These are phyloP conservation scores for Eurois occulta DNA, from an alignment of 2,888 invertebrate genomes.

Conservation along the genomic window DNA sequence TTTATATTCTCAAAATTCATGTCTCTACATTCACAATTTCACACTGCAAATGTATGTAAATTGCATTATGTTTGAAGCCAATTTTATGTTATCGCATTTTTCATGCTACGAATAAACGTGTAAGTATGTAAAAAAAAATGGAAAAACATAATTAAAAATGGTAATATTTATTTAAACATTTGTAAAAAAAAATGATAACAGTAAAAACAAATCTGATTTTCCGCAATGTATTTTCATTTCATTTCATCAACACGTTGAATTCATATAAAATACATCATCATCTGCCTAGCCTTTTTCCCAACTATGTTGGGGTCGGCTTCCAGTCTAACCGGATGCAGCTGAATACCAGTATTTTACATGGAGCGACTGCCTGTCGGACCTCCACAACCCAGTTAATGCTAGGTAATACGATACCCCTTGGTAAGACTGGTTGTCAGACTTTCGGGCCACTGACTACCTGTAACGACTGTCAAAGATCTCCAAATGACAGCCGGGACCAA, in stretches of 20 bases:
- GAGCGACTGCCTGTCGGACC: too few species aligned
- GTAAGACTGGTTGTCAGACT: too few species aligned
- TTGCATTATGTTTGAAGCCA: conserved; percentile 4
- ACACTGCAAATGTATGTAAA: conserved; percentile 3
- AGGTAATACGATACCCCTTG: too few species aligned
- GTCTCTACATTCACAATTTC: not conserved
- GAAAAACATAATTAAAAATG: not conserved
- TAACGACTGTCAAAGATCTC: too few species aligned
- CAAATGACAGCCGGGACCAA: too few species aligned
- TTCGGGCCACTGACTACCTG: too few species aligned
- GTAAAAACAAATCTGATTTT: not conserved
- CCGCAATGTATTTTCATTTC: not conserved
- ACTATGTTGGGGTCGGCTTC: too few species aligned
- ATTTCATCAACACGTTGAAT: not conserved
- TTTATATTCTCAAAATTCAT: not conserved
- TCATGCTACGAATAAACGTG: not conserved
- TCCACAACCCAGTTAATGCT: too few species aligned
- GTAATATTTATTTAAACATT: not conserved
- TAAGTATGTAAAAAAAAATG: not conserved
- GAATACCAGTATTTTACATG: too few species aligned
- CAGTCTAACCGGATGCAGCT: too few species aligned
- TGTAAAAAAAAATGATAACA: not conserved
- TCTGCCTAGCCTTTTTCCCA: too few species aligned
- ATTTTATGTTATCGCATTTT: conserved; percentile 21
- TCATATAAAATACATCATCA: conserved; percentile 7